Base-by-base conservation (phyloP, 2,888 invertebrate genomes). In the Agrochola macilenta region DNA sequence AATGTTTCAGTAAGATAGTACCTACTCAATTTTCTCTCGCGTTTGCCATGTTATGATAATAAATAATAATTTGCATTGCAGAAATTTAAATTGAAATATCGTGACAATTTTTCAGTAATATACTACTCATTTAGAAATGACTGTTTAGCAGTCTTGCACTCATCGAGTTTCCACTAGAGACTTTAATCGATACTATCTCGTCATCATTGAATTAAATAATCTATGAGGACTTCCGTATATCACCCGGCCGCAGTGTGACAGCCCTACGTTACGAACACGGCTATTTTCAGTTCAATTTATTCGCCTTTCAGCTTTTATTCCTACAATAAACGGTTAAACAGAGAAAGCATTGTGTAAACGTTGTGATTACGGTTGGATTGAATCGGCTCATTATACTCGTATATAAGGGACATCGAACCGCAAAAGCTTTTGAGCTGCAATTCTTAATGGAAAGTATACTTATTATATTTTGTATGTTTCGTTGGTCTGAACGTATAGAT, bases 271-370 rank as follows among this genome's bases (percentile, higher is more conserved):
- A 14, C 49, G 20, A 43, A 79, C 49, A 66, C 61, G 39, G 66
- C 26, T 30, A 81, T 70, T 74, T 57, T 57, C 64, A 60, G 54
- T 11, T 74, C 46, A 54, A 80, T 74, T 60, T 69, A 69, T 58
- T 79, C 68, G 52, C 68, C 5, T 63, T 60, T 69, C 69, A 69
- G 65, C 64, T 57, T 80, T 80, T 57, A 70, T 57, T 80, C 60
- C 69, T 43, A 66, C 57, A 69, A 69, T 69, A 64, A 30, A 68
- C 68, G 14, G 69, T 52, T 72, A 9, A 64, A 69, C 43, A 73
- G 49, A 43, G 17, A n/a, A 77, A 46, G n/a, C 76, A 64, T 35
- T 64, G 46, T 75, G 46, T 30, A 30, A 30, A 20, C 23, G 23
- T 52, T 61, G 52, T 63, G n/a, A 54, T 63, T 74, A 39, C 23